phyloP scores from a whole-genome alignment of 1,140 invertebrate genomes.

The Diabrotica virgifera region DNA sequence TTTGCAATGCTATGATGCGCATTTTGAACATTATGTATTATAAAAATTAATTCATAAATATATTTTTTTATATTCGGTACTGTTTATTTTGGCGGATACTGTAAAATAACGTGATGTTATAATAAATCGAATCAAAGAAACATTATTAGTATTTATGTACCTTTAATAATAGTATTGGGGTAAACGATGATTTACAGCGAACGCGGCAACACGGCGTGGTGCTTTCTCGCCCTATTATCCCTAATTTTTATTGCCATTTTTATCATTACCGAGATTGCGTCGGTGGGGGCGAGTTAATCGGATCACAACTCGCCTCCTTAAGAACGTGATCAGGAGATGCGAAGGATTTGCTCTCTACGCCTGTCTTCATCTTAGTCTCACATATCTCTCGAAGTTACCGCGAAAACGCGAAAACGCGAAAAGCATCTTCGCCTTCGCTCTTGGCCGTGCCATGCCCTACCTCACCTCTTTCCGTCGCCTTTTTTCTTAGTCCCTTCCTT shows the following conservation, averaged over 20 bases:
- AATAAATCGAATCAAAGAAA: too few relatives aligned
- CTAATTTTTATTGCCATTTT: constrained; percentile 50
- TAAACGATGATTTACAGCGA: too few relatives aligned
- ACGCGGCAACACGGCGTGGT: background rate
- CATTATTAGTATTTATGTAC: too few relatives aligned
- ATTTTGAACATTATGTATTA: too few relatives aligned
- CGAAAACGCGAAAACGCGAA: background rate
- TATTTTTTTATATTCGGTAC: too few relatives aligned
- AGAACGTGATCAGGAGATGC: constrained; percentile 45
- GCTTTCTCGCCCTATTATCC: constrained; percentile 42
- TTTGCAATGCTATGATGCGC: too few relatives aligned
- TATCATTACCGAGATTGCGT: constrained; percentile 48
- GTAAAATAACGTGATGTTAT: too few relatives aligned
- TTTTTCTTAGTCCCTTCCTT: background rate
- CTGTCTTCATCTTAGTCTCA: constrained; percentile 37
- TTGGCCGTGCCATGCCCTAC: background rate
- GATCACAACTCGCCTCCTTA: constrained; percentile 44
- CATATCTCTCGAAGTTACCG: constrained; percentile 29
- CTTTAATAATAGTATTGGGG: too few relatives aligned
- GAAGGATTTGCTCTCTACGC: constrained; percentile 42
- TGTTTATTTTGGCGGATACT: too few relatives aligned
- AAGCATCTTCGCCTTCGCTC: too few relatives aligned
- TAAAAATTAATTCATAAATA: too few relatives aligned
- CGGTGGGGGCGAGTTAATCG: constrained; percentile 45
- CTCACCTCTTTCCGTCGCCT: background rate